Percentiles rank a stretch among this genome's conserved stretches.
Conservation (phyloP, 2,888 invertebrate species). For the Sialis lutaria region DNA sequence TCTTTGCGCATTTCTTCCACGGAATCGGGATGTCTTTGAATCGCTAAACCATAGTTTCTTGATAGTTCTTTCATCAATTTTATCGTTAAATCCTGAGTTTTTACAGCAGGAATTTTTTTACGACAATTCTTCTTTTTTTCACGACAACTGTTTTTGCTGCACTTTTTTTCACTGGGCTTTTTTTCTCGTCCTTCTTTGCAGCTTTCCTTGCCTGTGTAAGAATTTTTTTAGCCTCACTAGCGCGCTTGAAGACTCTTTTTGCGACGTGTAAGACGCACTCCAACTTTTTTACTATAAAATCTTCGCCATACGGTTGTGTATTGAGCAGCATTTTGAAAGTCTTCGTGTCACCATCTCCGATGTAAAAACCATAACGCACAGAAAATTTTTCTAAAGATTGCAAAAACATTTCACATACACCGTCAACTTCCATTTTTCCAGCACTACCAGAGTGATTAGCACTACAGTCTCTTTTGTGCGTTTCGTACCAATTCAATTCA, state of each 20-base stretch:
- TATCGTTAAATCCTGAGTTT: slow-evolving; percentile 7
- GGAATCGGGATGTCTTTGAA: slow-evolving; percentile 7
- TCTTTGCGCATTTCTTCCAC: slow-evolving; percentile 10
- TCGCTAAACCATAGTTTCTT: slow-evolving; percentile 7
- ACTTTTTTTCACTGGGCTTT: slow-evolving; percentile 6
- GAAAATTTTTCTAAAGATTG: not conserved
- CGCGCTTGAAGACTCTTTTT: slow-evolving; percentile 7
- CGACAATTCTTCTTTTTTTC: slow-evolving; percentile 3
- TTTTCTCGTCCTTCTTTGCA: slow-evolving; percentile 5
- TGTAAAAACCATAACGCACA: not conserved
- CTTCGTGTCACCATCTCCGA: not conserved
- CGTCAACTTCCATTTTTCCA: not conserved
- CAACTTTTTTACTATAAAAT: not conserved
- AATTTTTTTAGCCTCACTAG: slow-evolving; percentile 7
- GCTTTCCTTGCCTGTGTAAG: slow-evolving; percentile 6
- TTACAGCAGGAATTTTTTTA: slow-evolving; percentile 8
- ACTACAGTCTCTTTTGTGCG: slow-evolving; percentile 4
- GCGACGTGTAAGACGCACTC: slow-evolving; percentile 4
- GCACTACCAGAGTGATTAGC: slow-evolving; percentile 1
- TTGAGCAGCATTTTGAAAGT: not conserved
- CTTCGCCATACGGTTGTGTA: not conserved
- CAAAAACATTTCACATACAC: not conserved
- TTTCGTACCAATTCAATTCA: slow-evolving; percentile 8
- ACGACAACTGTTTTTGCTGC: slow-evolving; percentile 4
- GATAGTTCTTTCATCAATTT: slow-evolving; percentile 9